Percentiles rank a stretch among this genome's conserved stretches.
Conservation (phyloP, 1,140 invertebrate genomes). For the Drosophila virilis region DNA sequence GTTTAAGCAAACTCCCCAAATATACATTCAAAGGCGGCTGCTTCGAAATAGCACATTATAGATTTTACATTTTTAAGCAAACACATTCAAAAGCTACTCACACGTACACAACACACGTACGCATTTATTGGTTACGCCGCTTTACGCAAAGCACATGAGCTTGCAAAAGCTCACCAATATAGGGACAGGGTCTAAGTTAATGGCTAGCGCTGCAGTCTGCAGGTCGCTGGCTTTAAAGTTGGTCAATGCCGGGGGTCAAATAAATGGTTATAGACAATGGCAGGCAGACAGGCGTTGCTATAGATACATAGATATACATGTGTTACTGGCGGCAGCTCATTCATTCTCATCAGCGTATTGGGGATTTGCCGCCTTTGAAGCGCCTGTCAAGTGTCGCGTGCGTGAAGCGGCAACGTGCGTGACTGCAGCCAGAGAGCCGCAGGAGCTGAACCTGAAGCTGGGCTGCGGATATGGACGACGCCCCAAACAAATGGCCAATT, state of each 20-base stretch:
- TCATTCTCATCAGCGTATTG: slow-evolving; percentile 79
- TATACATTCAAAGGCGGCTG: not conserved
- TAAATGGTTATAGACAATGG: not conserved
- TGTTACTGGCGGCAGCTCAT: slow-evolving; percentile 57
- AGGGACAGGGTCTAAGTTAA: not conserved
- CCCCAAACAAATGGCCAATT: slow-evolving; percentile 74
- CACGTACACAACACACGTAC: not conserved
- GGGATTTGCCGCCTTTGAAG: slow-evolving; percentile 72
- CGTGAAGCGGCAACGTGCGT: slow-evolving; percentile 46
- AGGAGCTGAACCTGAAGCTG: slow-evolving; percentile 8
- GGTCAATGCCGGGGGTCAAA: slow-evolving; percentile 8
- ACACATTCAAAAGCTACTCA: not conserved
- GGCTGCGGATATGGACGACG: slow-evolving; percentile 25
- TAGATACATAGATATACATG: slow-evolving; percentile 37
- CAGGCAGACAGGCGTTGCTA: slow-evolving; percentile 14
- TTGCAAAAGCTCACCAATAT: slow-evolving; percentile 9
- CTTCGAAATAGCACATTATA: too few relatives aligned
- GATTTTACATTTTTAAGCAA: too few relatives aligned
- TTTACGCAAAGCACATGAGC: too few relatives aligned
- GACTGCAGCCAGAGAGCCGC: slow-evolving; percentile 11
- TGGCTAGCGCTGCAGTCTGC: not conserved
- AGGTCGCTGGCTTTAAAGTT: slow-evolving; percentile 26
- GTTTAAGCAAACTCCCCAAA: not conserved
- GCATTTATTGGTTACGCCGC: too few relatives aligned
- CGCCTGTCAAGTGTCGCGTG: slow-evolving; percentile 58